Evolutionary conservation across 2,797 vertebrate species (phyloP).

Genomic region (Salarias fasciatus): DNA sequence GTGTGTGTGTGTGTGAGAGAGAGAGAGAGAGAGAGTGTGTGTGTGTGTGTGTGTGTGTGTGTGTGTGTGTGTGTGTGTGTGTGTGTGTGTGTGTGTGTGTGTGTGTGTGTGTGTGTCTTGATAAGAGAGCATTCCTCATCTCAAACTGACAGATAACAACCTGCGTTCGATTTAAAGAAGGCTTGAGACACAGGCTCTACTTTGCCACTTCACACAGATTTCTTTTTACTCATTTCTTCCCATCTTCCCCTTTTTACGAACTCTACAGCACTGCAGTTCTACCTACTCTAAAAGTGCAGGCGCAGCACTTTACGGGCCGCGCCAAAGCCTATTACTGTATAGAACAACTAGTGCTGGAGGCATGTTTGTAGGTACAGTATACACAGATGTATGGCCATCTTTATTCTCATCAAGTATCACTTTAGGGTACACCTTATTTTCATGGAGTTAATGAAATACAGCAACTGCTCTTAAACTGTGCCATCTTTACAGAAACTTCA

Average conservation of each 20-base stretch:
- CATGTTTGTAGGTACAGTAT: conserved; percentile 63
- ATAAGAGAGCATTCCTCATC: conserved; percentile 46
- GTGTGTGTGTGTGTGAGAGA: too few species aligned
- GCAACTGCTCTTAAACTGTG: conserved; percentile 50
- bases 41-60: conserved; percentile 40
- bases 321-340: conserved; percentile 64
- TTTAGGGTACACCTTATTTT: conserved; percentile 68
- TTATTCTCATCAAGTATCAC: conserved; percentile 72
- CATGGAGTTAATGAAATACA: conserved; percentile 57
- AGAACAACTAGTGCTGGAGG: conserved; percentile 66
- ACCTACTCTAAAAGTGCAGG: conserved; percentile 63
- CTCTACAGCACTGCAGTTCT: conserved; percentile 59
- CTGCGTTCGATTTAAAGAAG: conserved; percentile 70
- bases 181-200: conserved; percentile 58
- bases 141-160: conserved; percentile 71
- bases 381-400: conserved; percentile 69
- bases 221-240: conserved; percentile 26
- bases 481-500: conserved; percentile 47
- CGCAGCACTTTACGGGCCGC: conserved; percentile 67
- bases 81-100: conserved; percentile 10
- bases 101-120: conserved; percentile 22
- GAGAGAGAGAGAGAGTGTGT: conserved; percentile 34
- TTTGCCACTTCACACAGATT: conserved; percentile 53
- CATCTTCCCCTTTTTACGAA: conserved; percentile 43
- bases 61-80: conserved; percentile 14